A percentile compares a stretch with the other conserved stretches of the same genome.
Conservation (phyloP, 2,888 invertebrate genomes). For the Punctoribates punctum region DNA sequence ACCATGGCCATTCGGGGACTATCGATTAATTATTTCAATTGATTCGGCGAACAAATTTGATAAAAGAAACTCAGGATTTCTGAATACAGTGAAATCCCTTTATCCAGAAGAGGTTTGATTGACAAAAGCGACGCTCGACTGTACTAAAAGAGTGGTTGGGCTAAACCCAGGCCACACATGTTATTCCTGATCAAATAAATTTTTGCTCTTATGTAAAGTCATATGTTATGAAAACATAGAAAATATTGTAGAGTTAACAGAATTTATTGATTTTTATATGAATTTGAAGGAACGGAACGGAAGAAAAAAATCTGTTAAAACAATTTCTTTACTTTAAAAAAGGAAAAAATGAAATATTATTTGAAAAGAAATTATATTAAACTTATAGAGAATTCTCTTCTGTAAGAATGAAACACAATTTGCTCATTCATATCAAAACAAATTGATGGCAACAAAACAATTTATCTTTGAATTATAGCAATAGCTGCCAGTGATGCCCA, state of each 20-base stretch:
- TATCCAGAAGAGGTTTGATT: too few relatives aligned
- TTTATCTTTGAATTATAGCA: conserved; percentile 15
- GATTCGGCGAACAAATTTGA: too few relatives aligned
- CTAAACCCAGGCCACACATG: background rate
- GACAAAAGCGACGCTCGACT: too few relatives aligned
- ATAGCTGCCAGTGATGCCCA: too few relatives aligned
- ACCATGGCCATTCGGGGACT: too few relatives aligned
- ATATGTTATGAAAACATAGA: background rate
- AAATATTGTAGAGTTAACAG: conserved; percentile 19
- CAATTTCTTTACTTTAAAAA: background rate
- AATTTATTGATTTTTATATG: conserved; percentile 25
- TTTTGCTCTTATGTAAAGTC: background rate
- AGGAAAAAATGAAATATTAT: too few relatives aligned
- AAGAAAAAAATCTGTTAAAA: conserved; percentile 7
- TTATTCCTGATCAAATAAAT: background rate
- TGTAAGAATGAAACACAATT: background rate
- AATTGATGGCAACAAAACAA: background rate
- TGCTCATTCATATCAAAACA: conserved; percentile 27
- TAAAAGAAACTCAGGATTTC: too few relatives aligned
- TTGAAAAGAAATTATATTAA: too few relatives aligned
- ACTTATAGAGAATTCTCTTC: too few relatives aligned
- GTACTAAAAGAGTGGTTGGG: too few relatives aligned
- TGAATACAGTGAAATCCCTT: too few relatives aligned
- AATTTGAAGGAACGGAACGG: background rate
- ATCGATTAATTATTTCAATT: too few relatives aligned